These are phyloP conservation scores for Argopecten irradians DNA, from an alignment of 1,140 invertebrate genomes.

Conservation along the genomic window DNA sequence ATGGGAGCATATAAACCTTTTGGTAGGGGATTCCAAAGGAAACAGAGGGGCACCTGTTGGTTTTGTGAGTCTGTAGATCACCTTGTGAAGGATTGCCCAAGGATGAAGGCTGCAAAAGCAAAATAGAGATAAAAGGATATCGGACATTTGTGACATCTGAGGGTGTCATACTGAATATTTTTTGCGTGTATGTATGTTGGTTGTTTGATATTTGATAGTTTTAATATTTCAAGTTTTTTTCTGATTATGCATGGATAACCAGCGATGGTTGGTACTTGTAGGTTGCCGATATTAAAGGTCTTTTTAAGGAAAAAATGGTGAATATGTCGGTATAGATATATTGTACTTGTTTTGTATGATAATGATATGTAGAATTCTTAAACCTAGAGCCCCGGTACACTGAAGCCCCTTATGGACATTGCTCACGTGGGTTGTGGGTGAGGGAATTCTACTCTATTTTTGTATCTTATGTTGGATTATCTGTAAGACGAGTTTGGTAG, in stretches of 20 bases:
- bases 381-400: conserved; percentile 17
- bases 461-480: not conserved
- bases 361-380: conserved; percentile 21
- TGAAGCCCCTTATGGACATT: conserved; percentile 32
- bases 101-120: conserved; percentile 28
- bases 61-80: conserved; percentile 26
- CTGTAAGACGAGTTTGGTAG: not conserved
- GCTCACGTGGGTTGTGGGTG: conserved; percentile 29
- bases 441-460: not conserved
- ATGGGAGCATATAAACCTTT: not conserved
- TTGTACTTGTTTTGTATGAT: not conserved
- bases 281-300: too few species aligned
- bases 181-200: not conserved
- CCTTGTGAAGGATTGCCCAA: conserved; percentile 25
- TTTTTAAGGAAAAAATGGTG: too few species aligned
- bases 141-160: not conserved
- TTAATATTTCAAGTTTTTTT: not conserved
- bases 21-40: too few species aligned
- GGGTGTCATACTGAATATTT: not conserved
- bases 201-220: not conserved
- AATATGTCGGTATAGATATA: not conserved
- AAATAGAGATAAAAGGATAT: not conserved
- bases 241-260: not conserved
- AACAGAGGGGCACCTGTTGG: not conserved
- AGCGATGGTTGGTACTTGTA: not conserved